Evolutionary conservation across 2,113 vertebrate genomes (phyloP).

Genomic region (Myotis yumanensis): DNA sequence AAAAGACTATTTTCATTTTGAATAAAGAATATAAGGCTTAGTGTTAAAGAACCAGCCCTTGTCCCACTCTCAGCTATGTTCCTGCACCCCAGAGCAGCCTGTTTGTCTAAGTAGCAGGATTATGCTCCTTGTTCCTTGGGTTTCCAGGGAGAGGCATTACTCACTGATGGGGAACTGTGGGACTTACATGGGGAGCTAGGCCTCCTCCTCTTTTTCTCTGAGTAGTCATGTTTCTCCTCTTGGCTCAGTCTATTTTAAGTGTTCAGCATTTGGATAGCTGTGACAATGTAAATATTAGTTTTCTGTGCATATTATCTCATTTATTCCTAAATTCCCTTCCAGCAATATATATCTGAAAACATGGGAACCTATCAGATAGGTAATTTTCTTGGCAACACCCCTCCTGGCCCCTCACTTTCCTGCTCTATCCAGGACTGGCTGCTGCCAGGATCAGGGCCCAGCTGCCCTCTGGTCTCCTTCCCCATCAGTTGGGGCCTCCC

Average conservation of each 20-base stretch:
- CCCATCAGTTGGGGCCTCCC: not conserved
- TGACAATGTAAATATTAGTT: not conserved
- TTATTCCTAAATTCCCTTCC: not conserved
- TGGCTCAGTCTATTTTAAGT: not conserved
- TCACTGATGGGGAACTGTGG: not conserved
- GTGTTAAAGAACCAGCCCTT: not conserved
- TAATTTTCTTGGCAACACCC: not conserved
- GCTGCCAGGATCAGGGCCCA: not conserved
- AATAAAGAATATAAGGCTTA: not conserved
- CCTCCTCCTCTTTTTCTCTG: not conserved
- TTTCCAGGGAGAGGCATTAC: not conserved
- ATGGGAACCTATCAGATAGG: not conserved
- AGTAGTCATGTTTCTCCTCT: not conserved
- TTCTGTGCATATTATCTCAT: not conserved
- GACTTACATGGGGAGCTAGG: not conserved
- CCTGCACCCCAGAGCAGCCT: not conserved
- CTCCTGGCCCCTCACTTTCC: not conserved
- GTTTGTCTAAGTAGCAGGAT: not conserved
- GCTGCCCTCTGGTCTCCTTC: not conserved
- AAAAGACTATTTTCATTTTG: not conserved
- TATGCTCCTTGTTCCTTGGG: accelerated
- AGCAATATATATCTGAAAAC: not conserved
- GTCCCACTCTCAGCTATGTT: not conserved
- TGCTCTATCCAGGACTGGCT: not conserved
- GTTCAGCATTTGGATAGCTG: not conserved